Conservation (phyloP, 1,140 invertebrate species). For the Macrosteles quadrilineatus region DNA sequence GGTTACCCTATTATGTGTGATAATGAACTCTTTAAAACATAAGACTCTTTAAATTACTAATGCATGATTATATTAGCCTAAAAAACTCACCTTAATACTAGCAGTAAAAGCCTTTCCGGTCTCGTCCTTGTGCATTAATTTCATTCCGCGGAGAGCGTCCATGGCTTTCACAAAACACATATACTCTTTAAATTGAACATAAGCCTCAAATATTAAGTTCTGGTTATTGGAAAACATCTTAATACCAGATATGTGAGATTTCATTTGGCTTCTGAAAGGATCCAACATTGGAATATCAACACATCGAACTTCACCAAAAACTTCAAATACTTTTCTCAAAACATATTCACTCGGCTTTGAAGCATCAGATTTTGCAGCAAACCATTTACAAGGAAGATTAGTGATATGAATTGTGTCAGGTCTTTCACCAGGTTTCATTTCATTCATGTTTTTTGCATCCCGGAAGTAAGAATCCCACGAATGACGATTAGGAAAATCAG, state of each 20-base stretch:
- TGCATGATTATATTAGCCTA: too few species aligned
- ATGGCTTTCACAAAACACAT: slow-evolving; percentile 92
- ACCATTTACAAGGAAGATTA: slow-evolving; percentile 80
- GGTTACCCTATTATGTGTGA: too few species aligned
- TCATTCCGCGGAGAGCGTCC: slow-evolving; percentile 87
- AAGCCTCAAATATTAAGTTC: slow-evolving; percentile 75
- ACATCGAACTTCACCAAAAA: slow-evolving; percentile 81
- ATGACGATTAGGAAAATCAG: slow-evolving; percentile 83
- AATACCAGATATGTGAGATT: slow-evolving; percentile 66
- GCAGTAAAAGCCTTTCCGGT: slow-evolving; percentile 60
- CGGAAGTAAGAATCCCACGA: slow-evolving; percentile 96
- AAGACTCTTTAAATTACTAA: too few species aligned
- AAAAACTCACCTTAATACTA: slow-evolving; percentile 70
- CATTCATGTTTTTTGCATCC: slow-evolving; percentile 94
- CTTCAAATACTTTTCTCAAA: slow-evolving; percentile 82
- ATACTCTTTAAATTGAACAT: slow-evolving; percentile 93
- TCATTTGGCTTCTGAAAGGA: slow-evolving; percentile 81
- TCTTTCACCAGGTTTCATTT: slow-evolving; percentile 92
- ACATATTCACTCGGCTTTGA: slow-evolving; percentile 70
- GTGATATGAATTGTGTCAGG: slow-evolving; percentile 90
- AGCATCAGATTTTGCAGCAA: slow-evolving; percentile 61
- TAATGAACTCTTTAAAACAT: too few species aligned
- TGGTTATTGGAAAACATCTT: slow-evolving; percentile 71
- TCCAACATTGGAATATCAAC: slow-evolving; percentile 89
- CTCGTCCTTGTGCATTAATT: slow-evolving; percentile 80